Evolutionary conservation across 2,797 vertebrate species (phyloP), one percentile per base, ranked within the genome.

Genomic region (Sebastes paucispinis): DNA sequence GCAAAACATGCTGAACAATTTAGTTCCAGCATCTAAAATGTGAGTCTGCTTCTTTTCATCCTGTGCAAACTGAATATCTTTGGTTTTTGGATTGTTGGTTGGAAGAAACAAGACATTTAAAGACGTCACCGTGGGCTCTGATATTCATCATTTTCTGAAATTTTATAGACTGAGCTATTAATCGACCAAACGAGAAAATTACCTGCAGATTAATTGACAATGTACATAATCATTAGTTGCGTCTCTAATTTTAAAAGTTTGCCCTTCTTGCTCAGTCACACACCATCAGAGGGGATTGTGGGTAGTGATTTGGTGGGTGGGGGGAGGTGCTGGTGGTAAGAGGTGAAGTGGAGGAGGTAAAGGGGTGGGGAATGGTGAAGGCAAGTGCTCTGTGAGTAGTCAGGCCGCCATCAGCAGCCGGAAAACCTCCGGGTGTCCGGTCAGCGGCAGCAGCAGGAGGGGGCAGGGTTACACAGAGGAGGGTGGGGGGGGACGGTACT

Each of bases 401-500:
- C 91, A 92, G 89, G 87, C 89, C 68, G 82, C 89, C 77, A 68
- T 82, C 82, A 80, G 71, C 86, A 90, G 83, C 82, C 75, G 47
- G 85, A 73, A 63, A 82, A 87, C 80, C 71, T 77, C 79, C 43
- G 73, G 77, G 27, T 66, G 74, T 76, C 84, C 59, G 80, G 75
- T 79, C 80, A 85, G 84, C 69, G 73, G 85, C 81, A 87, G 67
- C 89, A 92, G 90, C 85, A 65, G 81, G 84, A 79, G 82, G 79
- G 75, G 80, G 81, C 36, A 14, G 82, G 84, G 88, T 87, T 88
- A 90, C 89, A 92, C 84, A 89, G 88, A 81, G 81, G 52, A 39
- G 29, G 7, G 43, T 43, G 83, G 83, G 62, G 39, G 27, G 83
- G 83, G 77, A 72, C 84, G 93, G 96, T 99, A 99, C 98, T 99